These are phyloP conservation scores for Cylindroiulus punctatus DNA, from an alignment of 2,888 invertebrate species.

Conservation along the genomic window DNA sequence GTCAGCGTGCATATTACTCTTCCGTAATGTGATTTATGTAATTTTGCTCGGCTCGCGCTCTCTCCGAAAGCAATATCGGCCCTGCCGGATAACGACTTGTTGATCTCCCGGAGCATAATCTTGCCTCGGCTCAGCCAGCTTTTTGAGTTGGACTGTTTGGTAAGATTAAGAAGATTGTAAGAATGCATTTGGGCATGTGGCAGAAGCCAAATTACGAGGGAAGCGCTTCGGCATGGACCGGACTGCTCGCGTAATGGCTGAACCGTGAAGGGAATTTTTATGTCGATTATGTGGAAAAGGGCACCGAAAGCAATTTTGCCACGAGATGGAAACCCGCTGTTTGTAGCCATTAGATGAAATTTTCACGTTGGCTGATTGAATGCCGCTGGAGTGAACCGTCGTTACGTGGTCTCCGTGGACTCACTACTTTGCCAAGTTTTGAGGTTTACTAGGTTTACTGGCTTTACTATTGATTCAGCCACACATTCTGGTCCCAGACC, in stretches of 20 bases:
- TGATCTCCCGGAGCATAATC: neutral
- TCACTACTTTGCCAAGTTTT: neutral
- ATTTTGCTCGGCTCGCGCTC: neutral
- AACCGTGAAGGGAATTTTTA: neutral
- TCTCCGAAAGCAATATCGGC: neutral
- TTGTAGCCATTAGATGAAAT: neutral
- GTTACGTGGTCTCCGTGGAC: neutral
- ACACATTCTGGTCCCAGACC: neutral
- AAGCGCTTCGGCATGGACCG: neutral
- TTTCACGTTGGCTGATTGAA: neutral
- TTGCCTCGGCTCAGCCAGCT: neutral
- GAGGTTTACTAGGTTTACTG: neutral
- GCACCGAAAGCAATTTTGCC: neutral
- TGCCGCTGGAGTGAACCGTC: neutral
- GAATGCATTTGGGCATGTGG: neutral
- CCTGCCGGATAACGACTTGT: neutral
- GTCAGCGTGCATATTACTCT: constrained; percentile 24
- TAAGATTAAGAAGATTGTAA: constrained; percentile 9
- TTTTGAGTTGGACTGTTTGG: neutral
- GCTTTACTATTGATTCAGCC: neutral
- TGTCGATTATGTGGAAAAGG: neutral
- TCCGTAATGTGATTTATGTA: constrained; percentile 17
- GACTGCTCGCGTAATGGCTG: neutral
- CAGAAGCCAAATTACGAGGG: neutral
- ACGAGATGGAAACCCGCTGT: neutral